These are phyloP conservation scores for Nettapus auritus DNA, from an alignment of 2,113 vertebrate genomes.

Conservation along the genomic window DNA sequence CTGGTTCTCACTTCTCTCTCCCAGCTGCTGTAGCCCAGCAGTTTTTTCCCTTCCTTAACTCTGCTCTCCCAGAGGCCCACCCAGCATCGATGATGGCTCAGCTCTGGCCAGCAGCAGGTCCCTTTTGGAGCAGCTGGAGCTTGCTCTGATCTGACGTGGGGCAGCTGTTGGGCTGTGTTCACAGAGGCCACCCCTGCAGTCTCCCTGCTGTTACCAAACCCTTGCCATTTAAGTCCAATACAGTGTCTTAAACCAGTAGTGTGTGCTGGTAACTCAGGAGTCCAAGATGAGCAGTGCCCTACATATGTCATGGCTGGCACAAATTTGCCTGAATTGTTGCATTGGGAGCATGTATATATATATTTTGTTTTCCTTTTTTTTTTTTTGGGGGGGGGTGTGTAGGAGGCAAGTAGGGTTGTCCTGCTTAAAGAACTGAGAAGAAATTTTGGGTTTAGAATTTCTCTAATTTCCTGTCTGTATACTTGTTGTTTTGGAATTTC, in stretches of 20 bases:
- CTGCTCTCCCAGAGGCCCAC: background rate
- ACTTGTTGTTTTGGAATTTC: background rate
- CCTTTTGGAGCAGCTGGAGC: background rate
- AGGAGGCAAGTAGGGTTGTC: background rate
- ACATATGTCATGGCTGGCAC: background rate
- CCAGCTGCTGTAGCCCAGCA: background rate
- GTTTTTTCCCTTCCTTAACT: background rate
- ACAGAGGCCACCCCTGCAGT: background rate
- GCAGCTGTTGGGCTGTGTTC: background rate
- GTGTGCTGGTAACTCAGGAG: background rate
- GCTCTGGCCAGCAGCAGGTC: background rate
- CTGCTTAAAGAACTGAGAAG: background rate
- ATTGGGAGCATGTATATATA: accelerated
- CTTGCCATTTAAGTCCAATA: background rate
- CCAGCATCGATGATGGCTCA: background rate
- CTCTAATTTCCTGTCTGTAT: background rate
- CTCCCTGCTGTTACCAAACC: background rate
- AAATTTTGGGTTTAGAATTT: background rate
- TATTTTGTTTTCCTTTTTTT: background rate
- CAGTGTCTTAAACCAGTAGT: background rate
- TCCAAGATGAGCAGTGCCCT: background rate
- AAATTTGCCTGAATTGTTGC: background rate
- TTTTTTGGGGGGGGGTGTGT: background rate
- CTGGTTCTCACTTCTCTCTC: background rate
- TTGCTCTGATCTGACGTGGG: background rate